Percentiles rank a stretch among this genome's conserved stretches.
phyloP scores from a whole-genome alignment of 2,888 invertebrate species.

The Ormyrus rosae region DNA sequence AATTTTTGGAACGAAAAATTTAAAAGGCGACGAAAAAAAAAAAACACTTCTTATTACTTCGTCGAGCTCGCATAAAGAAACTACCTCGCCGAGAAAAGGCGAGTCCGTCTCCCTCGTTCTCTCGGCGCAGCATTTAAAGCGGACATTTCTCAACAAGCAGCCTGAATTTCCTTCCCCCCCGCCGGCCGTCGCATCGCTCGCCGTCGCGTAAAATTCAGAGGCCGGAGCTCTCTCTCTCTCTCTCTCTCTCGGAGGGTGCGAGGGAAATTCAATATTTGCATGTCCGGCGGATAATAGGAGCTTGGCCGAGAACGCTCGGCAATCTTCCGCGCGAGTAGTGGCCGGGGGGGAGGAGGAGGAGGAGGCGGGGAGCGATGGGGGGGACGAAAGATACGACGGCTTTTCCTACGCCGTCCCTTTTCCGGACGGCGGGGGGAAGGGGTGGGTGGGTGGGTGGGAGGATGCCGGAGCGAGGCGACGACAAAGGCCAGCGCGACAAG shows the following conservation, averaged over 20 bases:
- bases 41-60: too few relatives aligned
- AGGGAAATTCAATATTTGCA: constrained; percentile 68
- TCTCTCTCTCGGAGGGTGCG: constrained; percentile 6
- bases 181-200: neutral
- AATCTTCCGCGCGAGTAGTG: neutral
- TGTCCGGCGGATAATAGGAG: constrained; percentile 60
- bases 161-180: neutral
- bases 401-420: constrained; percentile 14
- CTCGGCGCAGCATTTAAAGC: too few relatives aligned
- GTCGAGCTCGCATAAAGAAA: too few relatives aligned
- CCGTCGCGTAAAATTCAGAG: neutral
- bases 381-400: constrained; percentile 5
- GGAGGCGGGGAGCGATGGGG: too few relatives aligned
- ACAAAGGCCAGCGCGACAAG: too few relatives aligned
- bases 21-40: too few relatives aligned
- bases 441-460: neutral
- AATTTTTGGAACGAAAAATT: too few relatives aligned
- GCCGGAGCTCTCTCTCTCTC: neutral
- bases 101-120: too few relatives aligned
- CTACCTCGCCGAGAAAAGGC: too few relatives aligned
- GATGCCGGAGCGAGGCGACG: neutral
- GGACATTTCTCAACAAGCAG: neutral
- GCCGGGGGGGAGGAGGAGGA: too few relatives aligned
- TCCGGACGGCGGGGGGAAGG: neutral
- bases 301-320: neutral